Conservation (phyloP, 2,113 vertebrate species). For the Ia io region DNA sequence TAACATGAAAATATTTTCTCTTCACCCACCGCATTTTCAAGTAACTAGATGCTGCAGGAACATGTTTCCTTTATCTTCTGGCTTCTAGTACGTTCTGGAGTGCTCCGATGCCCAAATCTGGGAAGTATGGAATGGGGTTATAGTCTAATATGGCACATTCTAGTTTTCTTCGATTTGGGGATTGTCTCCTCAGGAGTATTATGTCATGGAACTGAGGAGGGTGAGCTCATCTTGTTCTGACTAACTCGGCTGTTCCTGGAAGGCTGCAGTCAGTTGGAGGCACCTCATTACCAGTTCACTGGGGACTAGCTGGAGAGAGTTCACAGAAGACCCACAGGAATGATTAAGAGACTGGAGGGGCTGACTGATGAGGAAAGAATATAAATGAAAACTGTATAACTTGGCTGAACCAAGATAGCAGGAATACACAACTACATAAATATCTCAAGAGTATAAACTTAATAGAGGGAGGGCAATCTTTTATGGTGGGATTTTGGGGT, state of each 20-base stretch:
- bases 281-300: slow-evolving; percentile 72
- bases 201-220: slow-evolving; percentile 49
- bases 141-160: neutral
- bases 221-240: slow-evolving; percentile 71
- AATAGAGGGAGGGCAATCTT: neutral
- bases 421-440: slow-evolving; percentile 66
- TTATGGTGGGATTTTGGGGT: slow-evolving; percentile 37
- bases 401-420: slow-evolving; percentile 63
- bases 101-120: neutral
- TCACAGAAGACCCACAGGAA: slow-evolving; percentile 71
- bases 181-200: slow-evolving; percentile 45
- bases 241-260: slow-evolving; percentile 60
- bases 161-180: slow-evolving; percentile 42
- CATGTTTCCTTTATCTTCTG: neutral
- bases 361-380: slow-evolving; percentile 67
- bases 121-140: neutral
- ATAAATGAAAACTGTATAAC: slow-evolving; percentile 70
- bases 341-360: slow-evolving; percentile 65
- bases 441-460: slow-evolving; percentile 59
- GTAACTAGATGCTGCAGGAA: neutral
- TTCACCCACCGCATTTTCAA: neutral
- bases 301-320: slow-evolving; percentile 70
- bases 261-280: slow-evolving; percentile 70
- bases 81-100: neutral
- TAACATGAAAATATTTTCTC: neutral